A percentile compares a stretch with the other conserved stretches of the same genome.
Evolutionary conservation across 2,888 invertebrate genomes (phyloP).

Genomic region (Phortica magna): DNA sequence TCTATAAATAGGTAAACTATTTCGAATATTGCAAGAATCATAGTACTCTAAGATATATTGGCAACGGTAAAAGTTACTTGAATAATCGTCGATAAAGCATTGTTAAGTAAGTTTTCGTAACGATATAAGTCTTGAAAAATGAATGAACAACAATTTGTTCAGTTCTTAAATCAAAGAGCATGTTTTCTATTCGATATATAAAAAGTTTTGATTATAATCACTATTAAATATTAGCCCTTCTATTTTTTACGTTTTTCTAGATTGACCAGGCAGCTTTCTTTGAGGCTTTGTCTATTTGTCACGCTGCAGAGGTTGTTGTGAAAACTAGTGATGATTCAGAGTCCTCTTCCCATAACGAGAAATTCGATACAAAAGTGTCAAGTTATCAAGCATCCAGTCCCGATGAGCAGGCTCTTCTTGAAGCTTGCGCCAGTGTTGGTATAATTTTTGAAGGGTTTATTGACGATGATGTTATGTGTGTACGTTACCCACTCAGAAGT

Average conservation of each 20-base stretch:
- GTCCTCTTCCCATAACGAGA: neutral
- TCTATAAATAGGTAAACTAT: no score
- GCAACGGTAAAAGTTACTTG: no score
- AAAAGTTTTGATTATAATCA: neutral
- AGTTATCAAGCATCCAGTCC: conserved; percentile 91
- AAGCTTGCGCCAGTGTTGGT: conserved; percentile 88
- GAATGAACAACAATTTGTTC: no score
- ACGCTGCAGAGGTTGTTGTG: conserved; percentile 84
- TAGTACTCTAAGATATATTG: no score
- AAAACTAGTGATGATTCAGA: conserved; percentile 38
- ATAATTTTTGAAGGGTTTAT: conserved; percentile 84
- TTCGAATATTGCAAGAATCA: no score
- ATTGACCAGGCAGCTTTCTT: conserved; percentile 78
- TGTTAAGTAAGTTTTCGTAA: no score
- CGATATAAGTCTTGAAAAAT: no score
- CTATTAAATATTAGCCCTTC: neutral
- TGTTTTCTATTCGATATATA: no score
- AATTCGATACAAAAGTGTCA: neutral
- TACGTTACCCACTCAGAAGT: conserved; percentile 77
- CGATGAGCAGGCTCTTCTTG: conserved; percentile 95
- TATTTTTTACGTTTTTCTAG: neutral
- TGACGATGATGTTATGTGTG: conserved; percentile 82
- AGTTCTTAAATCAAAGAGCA: no score
- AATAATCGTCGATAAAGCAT: no score
- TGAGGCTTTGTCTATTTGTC: conserved; percentile 86